These are phyloP conservation scores for Baryphthengus martii DNA, from an alignment of 2,113 vertebrate genomes.

Conservation along the genomic window DNA sequence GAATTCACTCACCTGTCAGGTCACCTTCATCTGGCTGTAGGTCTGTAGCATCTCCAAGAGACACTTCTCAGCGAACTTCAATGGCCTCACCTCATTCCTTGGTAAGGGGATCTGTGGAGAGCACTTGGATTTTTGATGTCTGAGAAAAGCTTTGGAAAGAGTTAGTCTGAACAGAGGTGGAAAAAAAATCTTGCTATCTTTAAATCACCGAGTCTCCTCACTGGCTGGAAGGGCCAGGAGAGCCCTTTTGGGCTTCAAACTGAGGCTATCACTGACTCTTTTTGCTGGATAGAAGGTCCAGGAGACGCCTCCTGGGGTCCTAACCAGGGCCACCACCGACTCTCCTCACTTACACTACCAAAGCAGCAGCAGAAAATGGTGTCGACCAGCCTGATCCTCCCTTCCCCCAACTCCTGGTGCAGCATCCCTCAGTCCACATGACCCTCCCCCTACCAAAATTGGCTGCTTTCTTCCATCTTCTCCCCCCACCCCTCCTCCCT, in stretches of 20 bases:
- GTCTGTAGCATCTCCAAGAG: not conserved
- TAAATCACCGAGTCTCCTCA: not conserved
- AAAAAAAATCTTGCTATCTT: not conserved
- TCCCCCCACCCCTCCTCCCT: not conserved
- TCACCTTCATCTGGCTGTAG: not conserved
- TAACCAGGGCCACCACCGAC: too few relatives aligned
- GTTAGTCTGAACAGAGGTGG: not conserved
- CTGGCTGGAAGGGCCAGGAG: not conserved
- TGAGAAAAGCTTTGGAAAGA: not conserved
- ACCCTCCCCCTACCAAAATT: constrained; percentile 53
- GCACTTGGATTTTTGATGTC: not conserved
- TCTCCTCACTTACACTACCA: not conserved
- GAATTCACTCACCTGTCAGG: not conserved
- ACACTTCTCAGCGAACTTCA: fast-evolving
- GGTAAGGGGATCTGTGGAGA: fast-evolving
- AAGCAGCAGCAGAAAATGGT: not conserved
- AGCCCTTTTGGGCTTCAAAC: too few relatives aligned
- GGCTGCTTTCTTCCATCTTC: constrained; percentile 36
- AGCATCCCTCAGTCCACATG: not conserved
- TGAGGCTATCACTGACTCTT: too few relatives aligned
- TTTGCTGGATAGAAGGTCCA: not conserved
- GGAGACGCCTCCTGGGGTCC: too few relatives aligned
- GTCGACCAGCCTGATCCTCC: not conserved
- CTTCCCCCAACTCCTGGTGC: not conserved
- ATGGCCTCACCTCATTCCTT: not conserved